phyloP scores from a whole-genome alignment of 2,888 invertebrate species.

The Chymomyza caudatula region DNA sequence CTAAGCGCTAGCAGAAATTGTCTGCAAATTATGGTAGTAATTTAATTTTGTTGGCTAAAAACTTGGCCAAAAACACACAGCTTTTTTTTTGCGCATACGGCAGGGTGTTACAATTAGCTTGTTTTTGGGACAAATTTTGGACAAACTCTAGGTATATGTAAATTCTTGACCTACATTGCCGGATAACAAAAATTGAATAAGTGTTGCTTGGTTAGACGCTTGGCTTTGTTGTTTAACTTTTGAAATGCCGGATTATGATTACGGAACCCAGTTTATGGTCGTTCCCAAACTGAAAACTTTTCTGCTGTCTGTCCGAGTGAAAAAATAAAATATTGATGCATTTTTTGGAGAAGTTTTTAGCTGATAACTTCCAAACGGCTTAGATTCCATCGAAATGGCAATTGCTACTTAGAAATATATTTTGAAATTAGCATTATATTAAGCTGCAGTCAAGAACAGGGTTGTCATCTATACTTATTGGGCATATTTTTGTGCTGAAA shows the following conservation, averaged over 20 bases:
- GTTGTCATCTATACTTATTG: too few relatives aligned
- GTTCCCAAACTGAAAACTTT: too few relatives aligned
- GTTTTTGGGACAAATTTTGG: not conserved
- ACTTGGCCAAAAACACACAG: not conserved
- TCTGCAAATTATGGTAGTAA: constrained; percentile 35
- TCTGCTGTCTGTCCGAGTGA: too few relatives aligned
- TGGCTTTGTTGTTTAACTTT: not conserved
- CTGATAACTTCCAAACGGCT: too few relatives aligned
- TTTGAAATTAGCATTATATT: too few relatives aligned
- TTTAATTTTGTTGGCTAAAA: constrained; percentile 29
- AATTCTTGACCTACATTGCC: constrained; percentile 42
- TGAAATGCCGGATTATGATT: not conserved
- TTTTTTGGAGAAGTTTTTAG: too few relatives aligned
- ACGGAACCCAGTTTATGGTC: not conserved
- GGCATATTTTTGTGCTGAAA: too few relatives aligned
- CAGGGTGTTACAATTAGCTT: not conserved
- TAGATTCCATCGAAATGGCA: too few relatives aligned
- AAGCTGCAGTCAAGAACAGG: too few relatives aligned
- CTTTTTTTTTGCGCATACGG: too few relatives aligned
- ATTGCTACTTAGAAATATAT: too few relatives aligned
- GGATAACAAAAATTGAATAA: not conserved
- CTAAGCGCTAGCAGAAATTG: constrained; percentile 15
- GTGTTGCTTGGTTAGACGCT: not conserved
- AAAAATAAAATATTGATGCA: too few relatives aligned
- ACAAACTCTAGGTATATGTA: constrained; percentile 14